These are phyloP conservation scores for Ondatra zibethicus DNA, from an alignment of 2,113 vertebrate species.

Conservation along the genomic window DNA sequence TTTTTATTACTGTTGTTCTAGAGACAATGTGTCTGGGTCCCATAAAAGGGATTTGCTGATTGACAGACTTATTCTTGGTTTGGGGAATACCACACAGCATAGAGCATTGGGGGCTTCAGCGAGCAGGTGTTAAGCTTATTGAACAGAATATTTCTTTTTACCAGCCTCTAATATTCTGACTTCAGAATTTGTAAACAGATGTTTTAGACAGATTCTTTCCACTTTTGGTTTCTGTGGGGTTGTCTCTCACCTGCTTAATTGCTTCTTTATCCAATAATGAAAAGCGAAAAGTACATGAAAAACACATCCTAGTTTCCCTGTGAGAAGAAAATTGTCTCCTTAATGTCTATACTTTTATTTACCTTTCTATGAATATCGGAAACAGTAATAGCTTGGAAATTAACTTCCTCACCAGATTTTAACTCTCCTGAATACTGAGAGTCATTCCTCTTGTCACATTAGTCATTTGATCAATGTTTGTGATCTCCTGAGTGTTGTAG, in stretches of 20 bases:
- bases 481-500: neutral
- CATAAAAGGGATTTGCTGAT: constrained; percentile 60
- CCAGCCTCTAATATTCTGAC: constrained; percentile 53
- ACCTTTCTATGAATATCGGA: constrained; percentile 15
- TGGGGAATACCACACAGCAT: neutral
- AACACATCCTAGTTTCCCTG: neutral
- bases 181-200: constrained; percentile 71
- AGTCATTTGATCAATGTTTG: neutral
- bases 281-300: constrained; percentile 14
- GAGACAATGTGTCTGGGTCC: neutral
- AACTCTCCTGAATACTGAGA: neutral
- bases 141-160: constrained; percentile 49
- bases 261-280: constrained; percentile 42
- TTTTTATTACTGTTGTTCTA: constrained; percentile 37
- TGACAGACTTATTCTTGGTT: constrained; percentile 38
- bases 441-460: fast-evolving
- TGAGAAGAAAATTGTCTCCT: constrained; percentile 41
- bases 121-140: constrained; percentile 64
- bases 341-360: constrained; percentile 9
- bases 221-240: constrained; percentile 58
- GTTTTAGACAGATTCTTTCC: constrained; percentile 65
- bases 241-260: constrained; percentile 70
- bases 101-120: neutral
- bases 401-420: neutral
- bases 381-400: neutral